These are phyloP conservation scores for Bombus affinis DNA, from an alignment of 1,140 invertebrate species.

Conservation along the genomic window DNA sequence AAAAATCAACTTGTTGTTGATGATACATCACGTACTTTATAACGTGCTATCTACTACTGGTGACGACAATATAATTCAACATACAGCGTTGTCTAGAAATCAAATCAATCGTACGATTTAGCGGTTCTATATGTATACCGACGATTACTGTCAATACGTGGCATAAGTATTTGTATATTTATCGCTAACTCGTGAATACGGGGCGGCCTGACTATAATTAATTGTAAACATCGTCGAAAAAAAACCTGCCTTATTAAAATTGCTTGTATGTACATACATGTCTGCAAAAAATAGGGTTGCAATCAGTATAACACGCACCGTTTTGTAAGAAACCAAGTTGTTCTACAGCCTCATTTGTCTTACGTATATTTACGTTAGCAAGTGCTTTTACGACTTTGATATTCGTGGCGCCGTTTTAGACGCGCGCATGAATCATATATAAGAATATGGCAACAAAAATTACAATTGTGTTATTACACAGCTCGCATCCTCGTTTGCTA, in stretches of 20 bases:
- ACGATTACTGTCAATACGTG: constrained; percentile 36
- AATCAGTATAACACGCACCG: constrained; percentile 7
- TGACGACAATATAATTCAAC: constrained; percentile 27
- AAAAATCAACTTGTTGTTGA: not conserved
- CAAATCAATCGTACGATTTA: constrained; percentile 34
- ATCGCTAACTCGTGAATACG: constrained; percentile 32
- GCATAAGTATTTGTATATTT: constrained; percentile 38
- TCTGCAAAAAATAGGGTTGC: constrained; percentile 18
- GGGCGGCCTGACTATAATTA: constrained; percentile 31
- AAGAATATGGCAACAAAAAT: not conserved
- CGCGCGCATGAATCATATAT: not conserved
- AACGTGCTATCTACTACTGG: constrained; percentile 29
- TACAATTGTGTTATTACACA: not conserved
- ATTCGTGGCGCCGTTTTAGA: not conserved
- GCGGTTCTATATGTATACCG: constrained; percentile 34
- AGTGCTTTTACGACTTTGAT: not conserved
- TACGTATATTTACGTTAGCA: not conserved
- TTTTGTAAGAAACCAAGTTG: not conserved
- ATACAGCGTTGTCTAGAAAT: constrained; percentile 45
- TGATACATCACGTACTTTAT: not conserved
- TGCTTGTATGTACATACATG: not conserved
- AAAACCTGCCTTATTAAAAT: constrained; percentile 1
- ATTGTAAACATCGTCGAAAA: constrained; percentile 29
- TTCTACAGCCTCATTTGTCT: not conserved
- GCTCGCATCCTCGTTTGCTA: not conserved